Conservation (phyloP, 2,888 invertebrate genomes). For the Aspidiotus rigidus region DNA sequence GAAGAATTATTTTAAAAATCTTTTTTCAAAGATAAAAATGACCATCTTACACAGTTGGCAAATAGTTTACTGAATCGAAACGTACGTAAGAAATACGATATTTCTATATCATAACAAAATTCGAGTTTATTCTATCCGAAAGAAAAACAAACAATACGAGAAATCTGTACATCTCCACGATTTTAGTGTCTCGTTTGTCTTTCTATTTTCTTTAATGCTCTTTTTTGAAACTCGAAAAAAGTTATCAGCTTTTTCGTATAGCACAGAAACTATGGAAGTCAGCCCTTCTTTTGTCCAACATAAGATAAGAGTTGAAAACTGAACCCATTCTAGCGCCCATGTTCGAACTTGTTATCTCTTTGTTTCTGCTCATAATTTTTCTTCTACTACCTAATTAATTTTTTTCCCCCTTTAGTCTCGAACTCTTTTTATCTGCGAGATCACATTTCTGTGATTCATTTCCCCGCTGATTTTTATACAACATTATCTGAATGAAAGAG, state of each 20-base stretch:
- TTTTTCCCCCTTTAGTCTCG: slow-evolving; percentile 18
- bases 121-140: no score
- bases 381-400: slow-evolving; percentile 25
- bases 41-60: no score
- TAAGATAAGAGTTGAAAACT: slow-evolving; percentile 7
- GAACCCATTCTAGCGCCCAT: background rate
- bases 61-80: no score
- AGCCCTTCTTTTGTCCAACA: slow-evolving; percentile 20
- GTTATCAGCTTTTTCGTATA: slow-evolving; percentile 27
- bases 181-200: slow-evolving; percentile 6
- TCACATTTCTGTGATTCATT: slow-evolving; percentile 22
- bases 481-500: slow-evolving; percentile 8
- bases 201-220: slow-evolving; percentile 14
- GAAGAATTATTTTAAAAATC: no score
- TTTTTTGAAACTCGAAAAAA: slow-evolving; percentile 5
- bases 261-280: no score
- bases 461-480: background rate
- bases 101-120: no score
- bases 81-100: no score
- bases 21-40: no score
- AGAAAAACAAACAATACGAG: no score
- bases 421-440: slow-evolving; percentile 19
- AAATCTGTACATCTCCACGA: no score
- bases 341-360: background rate
- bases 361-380: slow-evolving; percentile 15